Evolutionary conservation across 2,113 vertebrate genomes (phyloP), one percentile per base, ranked within the genome.

Genomic region (Lepus europaeus): DNA sequence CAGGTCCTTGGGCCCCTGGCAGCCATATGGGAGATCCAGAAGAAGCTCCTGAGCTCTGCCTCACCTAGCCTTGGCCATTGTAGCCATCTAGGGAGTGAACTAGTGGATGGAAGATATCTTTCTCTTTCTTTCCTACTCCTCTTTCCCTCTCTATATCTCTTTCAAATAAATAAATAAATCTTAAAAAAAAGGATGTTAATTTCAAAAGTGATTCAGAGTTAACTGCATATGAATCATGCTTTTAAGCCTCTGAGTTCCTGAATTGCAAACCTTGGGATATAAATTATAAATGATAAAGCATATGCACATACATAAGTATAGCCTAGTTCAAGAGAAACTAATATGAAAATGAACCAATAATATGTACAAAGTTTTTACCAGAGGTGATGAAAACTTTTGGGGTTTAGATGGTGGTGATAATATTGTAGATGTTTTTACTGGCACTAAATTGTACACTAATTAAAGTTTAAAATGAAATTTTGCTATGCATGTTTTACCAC

Each of bases 251-350:
- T 59, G 56, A 89, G 53, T 53, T 7, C 45, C 73, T 91, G 53
- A 96, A 89, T 81, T 86, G 78, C 10, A 68, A 93, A 82, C 31
- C 63, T 63, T 33, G 56, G 74, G 39, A 49, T 19, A 83, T 77
- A n/a, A 86, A 85, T n/a, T 81, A 70, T 63, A 90, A 95, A 86
- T 76, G 19, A 82, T 51, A 68, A 73, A 96, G 66, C 22, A 63
- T 56, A 81, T 69, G 25, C 23, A 53, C 80, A n/a, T 36, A 80
- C 31, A 9, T 59, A 74, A 86, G 61, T 84, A 84, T 7, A 64
- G 63, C n/a, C 74, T 87, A n/a, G n/a, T 83, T 87, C n/a, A 92
- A 79, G 45, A 84, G 49, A 22, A 91, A 56, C 51, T 68, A 25
- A 81, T 5, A 76, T 36, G 73, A 95, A 95, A 85, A 45, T 14